Conservation (phyloP, 1,140 invertebrate species). For the Augochlora pura region DNA sequence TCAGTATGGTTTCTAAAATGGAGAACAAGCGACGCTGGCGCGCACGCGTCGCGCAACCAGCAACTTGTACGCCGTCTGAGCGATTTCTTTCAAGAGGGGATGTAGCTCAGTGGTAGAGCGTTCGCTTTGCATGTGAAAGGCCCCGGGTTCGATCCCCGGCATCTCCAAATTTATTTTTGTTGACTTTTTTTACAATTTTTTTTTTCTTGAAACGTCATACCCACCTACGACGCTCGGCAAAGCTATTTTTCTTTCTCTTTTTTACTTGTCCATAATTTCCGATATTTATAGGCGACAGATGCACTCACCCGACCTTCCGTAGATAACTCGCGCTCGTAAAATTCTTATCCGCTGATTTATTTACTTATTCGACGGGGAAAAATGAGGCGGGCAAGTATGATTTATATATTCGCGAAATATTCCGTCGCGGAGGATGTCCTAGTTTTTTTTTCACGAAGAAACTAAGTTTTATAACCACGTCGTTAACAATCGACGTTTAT, state of each 20-base stretch:
- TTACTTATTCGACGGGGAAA: too few relatives aligned
- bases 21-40: not conserved
- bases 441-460: too few relatives aligned
- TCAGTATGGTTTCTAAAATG: not conserved
- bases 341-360: not conserved
- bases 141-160: slow-evolving; percentile 87
- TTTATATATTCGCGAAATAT: too few relatives aligned
- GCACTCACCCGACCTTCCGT: not conserved
- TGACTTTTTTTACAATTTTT: not conserved
- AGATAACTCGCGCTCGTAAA: not conserved
- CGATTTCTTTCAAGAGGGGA: slow-evolving; percentile 56
- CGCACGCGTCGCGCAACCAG: not conserved
- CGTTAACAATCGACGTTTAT: too few relatives aligned
- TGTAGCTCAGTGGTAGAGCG: slow-evolving; percentile 81
- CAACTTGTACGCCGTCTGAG: slow-evolving; percentile 2
- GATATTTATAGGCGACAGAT: not conserved
- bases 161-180: slow-evolving; percentile 80
- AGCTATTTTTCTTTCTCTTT: too few relatives aligned
- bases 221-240: not conserved
- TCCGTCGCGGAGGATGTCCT: too few relatives aligned
- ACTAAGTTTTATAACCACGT: too few relatives aligned
- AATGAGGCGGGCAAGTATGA: too few relatives aligned
- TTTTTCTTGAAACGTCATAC: not conserved
- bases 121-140: slow-evolving; percentile 87
- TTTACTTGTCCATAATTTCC: too few relatives aligned